Evolutionary conservation across 1,140 invertebrate genomes (phyloP).

Genomic region (Saccostrea cuccullata): DNA sequence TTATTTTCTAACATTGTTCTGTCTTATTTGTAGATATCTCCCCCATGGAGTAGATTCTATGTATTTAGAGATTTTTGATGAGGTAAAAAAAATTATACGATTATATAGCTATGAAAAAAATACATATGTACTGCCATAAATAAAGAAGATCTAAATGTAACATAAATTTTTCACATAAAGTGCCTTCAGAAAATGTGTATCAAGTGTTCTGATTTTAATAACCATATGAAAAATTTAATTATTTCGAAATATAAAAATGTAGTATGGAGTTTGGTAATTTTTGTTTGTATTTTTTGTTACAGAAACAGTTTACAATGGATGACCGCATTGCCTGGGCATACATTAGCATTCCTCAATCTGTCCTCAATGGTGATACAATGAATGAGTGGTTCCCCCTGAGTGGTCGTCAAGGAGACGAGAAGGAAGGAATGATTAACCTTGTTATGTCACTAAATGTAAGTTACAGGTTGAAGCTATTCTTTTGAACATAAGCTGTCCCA

Average conservation of each 20-base stretch:
- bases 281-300: slow-evolving; percentile 51
- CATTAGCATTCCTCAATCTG: slow-evolving; percentile 87
- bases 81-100: slow-evolving; percentile 79
- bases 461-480: slow-evolving; percentile 45
- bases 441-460: slow-evolving; percentile 84
- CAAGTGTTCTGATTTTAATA: too few species aligned
- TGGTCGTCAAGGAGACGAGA: slow-evolving; percentile 94
- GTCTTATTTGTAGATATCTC: slow-evolving; percentile 81
- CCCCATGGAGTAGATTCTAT: slow-evolving; percentile 92
- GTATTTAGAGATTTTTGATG: slow-evolving; percentile 97
- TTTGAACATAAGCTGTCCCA: neutral
- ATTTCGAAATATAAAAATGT: too few species aligned
- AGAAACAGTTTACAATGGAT: slow-evolving; percentile 95
- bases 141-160: neutral
- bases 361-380: slow-evolving; percentile 91
- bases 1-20: too few species aligned
- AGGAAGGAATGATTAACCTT: slow-evolving; percentile 89
- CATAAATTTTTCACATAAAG: neutral
- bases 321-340: slow-evolving; percentile 96
- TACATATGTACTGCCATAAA: neutral
- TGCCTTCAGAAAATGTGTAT: neutral
- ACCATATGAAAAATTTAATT: too few species aligned
- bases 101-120: neutral
- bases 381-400: slow-evolving; percentile 96
- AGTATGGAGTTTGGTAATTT: too few species aligned